Evolutionary conservation across 2,797 vertebrate species (phyloP).

Genomic region (Phrynocephalus forsythii): DNA sequence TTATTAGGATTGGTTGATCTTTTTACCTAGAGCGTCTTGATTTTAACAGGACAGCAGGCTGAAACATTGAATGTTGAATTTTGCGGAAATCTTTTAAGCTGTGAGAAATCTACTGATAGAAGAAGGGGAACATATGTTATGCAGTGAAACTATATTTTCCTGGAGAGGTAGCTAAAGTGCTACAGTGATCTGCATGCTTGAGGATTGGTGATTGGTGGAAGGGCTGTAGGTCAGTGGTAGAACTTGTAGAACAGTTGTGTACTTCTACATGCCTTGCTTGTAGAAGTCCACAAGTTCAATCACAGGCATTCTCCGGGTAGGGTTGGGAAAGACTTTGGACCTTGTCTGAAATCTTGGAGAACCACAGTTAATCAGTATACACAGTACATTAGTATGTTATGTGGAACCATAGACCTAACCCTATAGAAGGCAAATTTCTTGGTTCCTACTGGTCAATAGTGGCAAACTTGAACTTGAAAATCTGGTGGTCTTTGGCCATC

Average conservation of each 20-base stretch:
- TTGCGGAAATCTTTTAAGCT: neutral
- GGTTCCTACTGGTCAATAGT: neutral
- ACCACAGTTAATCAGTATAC: neutral
- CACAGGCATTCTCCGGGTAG: neutral
- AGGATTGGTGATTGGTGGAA: neutral
- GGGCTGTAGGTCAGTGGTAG: neutral
- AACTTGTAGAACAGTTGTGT: too few species aligned
- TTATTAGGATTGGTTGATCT: too few species aligned
- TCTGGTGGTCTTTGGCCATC: neutral
- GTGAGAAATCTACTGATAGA: neutral
- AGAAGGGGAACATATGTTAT: neutral
- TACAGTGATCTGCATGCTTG: neutral
- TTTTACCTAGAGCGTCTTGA: neutral
- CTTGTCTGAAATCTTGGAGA: neutral
- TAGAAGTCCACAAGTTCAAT: neutral
- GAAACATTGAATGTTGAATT: neutral
- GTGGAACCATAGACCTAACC: neutral
- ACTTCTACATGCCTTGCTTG: too few species aligned
- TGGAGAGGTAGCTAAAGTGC: neutral
- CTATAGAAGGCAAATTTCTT: neutral
- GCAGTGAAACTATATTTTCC: neutral
- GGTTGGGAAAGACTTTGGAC: neutral
- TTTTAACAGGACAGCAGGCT: neutral
- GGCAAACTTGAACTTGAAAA: neutral
- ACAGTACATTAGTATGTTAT: neutral